phyloP scores from a whole-genome alignment of 37 sponge, comb jelly and placozoan species.

The Mnemiopsis leidyi region DNA sequence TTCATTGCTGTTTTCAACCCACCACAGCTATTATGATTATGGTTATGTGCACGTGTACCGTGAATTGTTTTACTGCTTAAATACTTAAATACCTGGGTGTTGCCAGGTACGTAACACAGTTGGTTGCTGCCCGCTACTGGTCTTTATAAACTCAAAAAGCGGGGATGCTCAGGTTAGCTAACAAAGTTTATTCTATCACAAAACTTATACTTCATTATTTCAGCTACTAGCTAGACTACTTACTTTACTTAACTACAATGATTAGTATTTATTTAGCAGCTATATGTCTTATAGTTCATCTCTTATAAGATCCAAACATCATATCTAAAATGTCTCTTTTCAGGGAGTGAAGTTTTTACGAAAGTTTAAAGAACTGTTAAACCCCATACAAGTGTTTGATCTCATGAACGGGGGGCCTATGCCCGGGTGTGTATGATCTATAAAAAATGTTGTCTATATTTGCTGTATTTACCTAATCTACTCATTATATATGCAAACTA shows the following conservation, averaged over 20 bases:
- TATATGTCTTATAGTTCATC: too few relatives aligned
- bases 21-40: too few relatives aligned
- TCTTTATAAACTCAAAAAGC: conserved; percentile 90
- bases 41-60: too few relatives aligned
- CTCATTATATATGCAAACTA: too few relatives aligned
- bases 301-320: background rate
- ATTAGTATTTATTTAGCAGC: too few relatives aligned
- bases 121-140: conserved; percentile 75
- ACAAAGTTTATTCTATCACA: background rate
- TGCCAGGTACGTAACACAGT: conserved; percentile 65
- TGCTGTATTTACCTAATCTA: too few relatives aligned
- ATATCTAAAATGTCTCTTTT: background rate
- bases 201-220: background rate
- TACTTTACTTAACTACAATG: too few relatives aligned
- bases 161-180: conserved; percentile 84
- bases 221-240: too few relatives aligned
- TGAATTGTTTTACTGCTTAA: too few relatives aligned
- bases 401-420: conserved; percentile 83
- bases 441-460: too few relatives aligned
- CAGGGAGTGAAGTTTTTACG: conserved; percentile 89
- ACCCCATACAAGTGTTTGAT: conserved; percentile 93
- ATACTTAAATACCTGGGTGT: conserved; percentile 66
- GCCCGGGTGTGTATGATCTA: too few relatives aligned
- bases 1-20: too few relatives aligned
- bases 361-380: conserved; percentile 82